phyloP scores from a whole-genome alignment of 2,113 vertebrate genomes.

The Pteruthius melanotis region DNA sequence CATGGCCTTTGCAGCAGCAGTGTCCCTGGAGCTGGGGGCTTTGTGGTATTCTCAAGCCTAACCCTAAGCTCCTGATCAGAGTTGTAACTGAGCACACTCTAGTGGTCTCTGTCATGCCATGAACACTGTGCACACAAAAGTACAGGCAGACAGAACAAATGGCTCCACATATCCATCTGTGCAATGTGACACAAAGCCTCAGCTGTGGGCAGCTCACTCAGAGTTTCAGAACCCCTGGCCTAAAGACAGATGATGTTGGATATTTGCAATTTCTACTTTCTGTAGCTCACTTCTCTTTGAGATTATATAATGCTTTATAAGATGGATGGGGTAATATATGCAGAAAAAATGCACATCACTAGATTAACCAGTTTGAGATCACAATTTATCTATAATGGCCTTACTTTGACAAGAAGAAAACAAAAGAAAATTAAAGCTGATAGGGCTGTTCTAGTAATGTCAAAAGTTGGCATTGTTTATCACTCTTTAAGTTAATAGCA shows the following conservation, averaged over 20 bases:
- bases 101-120: neutral
- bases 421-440: constrained; percentile 62
- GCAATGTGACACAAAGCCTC: neutral
- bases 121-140: fast-evolving
- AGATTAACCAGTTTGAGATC: constrained; percentile 63
- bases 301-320: neutral
- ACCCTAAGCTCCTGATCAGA: neutral
- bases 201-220: neutral
- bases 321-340: constrained; percentile 21
- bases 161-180: neutral
- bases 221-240: neutral
- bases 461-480: constrained; percentile 68
- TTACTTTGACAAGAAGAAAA: constrained; percentile 54
- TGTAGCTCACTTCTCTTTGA: neutral
- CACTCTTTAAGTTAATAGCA: constrained; percentile 74
- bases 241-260: fast-evolving
- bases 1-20: no score
- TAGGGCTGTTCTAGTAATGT: constrained; percentile 61
- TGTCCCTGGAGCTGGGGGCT: no score
- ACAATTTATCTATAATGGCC: constrained; percentile 54
- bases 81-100: constrained; percentile 11
- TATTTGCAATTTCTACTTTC: neutral
- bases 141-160: neutral
- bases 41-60: no score
- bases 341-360: neutral